Evolutionary conservation across 2,888 invertebrate species (phyloP), one percentile per base, ranked within the genome.

Genomic region (Metallyticus violacea): DNA sequence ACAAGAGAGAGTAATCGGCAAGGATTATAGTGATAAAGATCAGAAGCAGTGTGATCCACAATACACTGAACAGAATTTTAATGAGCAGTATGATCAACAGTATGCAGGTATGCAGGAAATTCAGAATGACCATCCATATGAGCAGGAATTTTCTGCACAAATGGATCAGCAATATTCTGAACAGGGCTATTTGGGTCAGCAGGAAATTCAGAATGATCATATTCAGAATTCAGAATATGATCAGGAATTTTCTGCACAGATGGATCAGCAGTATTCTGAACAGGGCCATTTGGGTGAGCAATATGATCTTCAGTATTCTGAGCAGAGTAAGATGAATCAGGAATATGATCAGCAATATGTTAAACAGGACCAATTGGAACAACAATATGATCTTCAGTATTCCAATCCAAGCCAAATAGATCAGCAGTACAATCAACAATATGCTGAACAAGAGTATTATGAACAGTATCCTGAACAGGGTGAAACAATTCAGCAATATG

Each of bases 341-440:
- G 29, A 30, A n/a, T 81, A 81, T 81, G 9, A 25, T 29, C 29
- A 81, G 7, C 25, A 81, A n/a, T 30, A 30, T n/a, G 7, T n/a
- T 29, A 26, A 77, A 77, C 25, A 30, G 7, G 78, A 62, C 22
- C 26, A 86, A 28, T 7, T 26, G 25, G 26, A 77, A 62, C 80
- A 79, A 28, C 81, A 77, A n/a, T n/a, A 26, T 28, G 29, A 29
- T 80, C 76, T 26, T 7, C 81, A 81, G 25, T 81, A 86, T 77
- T 77, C n/a, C 22, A 28, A 86, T 76, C 15, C n/a, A n/a, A n/a
- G n/a, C n/a, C n/a, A n/a, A n/a, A n/a, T n/a, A n/a, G 76, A 40
- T 25, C 28, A 30, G 22, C 81, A 81, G 25, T 77, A 86, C 29
- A n/a, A 79, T 29, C 80, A 81, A 80, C 80, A 79, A n/a, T 86